Evolutionary conservation across 2,888 invertebrate genomes (phyloP).

Genomic region (Tipula lateralis): DNA sequence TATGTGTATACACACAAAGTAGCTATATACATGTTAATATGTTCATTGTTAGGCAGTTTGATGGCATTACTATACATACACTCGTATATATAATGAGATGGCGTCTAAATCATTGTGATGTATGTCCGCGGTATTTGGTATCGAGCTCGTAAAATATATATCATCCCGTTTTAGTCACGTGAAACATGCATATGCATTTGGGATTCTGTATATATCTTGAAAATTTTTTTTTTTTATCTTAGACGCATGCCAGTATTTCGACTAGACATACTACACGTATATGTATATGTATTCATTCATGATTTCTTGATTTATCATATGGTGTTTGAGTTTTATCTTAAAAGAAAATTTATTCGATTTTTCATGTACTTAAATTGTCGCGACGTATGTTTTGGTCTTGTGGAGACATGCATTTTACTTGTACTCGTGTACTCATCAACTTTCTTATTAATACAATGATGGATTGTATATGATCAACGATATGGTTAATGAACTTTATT

Average conservation of each 20-base stretch:
- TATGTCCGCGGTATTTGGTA: neutral
- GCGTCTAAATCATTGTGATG: neutral
- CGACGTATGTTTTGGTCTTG: constrained; percentile 11
- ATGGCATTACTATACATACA: neutral
- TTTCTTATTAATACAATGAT: neutral
- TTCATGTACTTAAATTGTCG: neutral
- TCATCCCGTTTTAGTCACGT: neutral
- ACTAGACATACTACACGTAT: too few species aligned
- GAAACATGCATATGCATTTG: neutral
- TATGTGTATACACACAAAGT: neutral
- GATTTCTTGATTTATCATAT: neutral
- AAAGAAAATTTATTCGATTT: neutral
- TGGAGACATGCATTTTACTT: neutral
- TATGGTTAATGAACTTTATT: neutral
- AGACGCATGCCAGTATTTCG: neutral
- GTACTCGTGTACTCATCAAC: neutral
- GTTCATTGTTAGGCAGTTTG: neutral
- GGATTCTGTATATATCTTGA: neutral
- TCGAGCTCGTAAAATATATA: neutral
- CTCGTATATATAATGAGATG: neutral
- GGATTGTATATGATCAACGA: neutral
- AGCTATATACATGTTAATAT: neutral
- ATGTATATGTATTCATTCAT: neutral
- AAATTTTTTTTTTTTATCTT: neutral
- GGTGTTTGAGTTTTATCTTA: neutral